phyloP scores from a whole-genome alignment of 1,140 invertebrate genomes.

The Drosophila subpulchrella region DNA sequence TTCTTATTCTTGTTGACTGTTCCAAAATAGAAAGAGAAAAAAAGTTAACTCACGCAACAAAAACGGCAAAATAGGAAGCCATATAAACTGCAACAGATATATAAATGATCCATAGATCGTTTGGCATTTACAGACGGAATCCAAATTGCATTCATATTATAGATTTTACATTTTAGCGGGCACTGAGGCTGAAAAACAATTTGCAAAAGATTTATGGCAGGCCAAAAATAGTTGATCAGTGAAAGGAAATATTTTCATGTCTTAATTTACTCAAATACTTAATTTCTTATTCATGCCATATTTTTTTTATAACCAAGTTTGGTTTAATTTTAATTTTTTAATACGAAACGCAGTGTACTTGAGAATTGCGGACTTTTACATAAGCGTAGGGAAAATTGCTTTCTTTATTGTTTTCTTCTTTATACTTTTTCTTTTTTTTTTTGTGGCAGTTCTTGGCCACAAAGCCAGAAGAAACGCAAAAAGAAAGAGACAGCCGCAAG shows the following conservation, averaged over 20 bases:
- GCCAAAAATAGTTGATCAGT: background rate
- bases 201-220: background rate
- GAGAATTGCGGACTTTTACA: slow-evolving; percentile 33
- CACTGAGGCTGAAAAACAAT: background rate
- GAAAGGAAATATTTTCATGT: no score
- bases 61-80: background rate
- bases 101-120: slow-evolving; percentile 22
- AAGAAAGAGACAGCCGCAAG: slow-evolving; percentile 2
- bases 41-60: slow-evolving; percentile 3
- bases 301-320: no score
- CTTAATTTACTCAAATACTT: background rate
- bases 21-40: slow-evolving; percentile 58
- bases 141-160: slow-evolving; percentile 17
- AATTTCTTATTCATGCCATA: background rate
- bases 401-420: slow-evolving; percentile 4
- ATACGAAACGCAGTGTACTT: no score
- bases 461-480: slow-evolving; percentile 16
- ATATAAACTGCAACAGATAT: slow-evolving; percentile 1
- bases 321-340: no score
- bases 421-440: slow-evolving; percentile 1
- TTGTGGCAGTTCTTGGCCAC: slow-evolving; percentile 43
- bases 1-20: slow-evolving; percentile 33
- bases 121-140: slow-evolving; percentile 4
- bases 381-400: slow-evolving; percentile 31
- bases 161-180: background rate